phyloP scores from a whole-genome alignment of 2,113 vertebrate species.

The Indicator indicator region DNA sequence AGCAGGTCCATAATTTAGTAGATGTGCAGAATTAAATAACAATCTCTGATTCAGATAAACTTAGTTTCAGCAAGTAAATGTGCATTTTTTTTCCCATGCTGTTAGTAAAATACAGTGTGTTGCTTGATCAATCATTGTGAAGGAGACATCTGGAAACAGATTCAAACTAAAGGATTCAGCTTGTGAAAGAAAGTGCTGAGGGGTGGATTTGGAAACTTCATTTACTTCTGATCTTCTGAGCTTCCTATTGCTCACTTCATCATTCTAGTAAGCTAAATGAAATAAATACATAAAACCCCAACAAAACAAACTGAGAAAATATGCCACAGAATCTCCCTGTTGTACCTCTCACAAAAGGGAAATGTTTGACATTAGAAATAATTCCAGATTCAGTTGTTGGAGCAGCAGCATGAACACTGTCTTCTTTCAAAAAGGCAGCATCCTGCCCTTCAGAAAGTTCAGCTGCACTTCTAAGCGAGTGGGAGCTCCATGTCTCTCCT shows the following conservation, averaged over 20 bases:
- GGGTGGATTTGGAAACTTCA: neutral
- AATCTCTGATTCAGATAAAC: slow-evolving; percentile 16
- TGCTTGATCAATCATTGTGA: neutral
- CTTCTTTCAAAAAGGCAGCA: neutral
- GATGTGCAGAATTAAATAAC: neutral
- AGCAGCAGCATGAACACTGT: neutral
- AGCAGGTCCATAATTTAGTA: neutral
- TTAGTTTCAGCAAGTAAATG: slow-evolving; percentile 10
- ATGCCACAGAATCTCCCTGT: neutral
- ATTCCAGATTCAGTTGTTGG: neutral
- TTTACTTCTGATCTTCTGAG: neutral
- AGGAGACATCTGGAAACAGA: neutral
- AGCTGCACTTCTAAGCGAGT: neutral
- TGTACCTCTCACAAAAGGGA: neutral
- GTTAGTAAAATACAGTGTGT: neutral
- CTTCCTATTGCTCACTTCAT: neutral
- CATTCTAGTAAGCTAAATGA: neutral
- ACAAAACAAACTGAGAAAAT: neutral
- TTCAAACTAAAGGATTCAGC: neutral
- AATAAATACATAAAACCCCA: neutral
- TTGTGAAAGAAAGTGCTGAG: neutral
- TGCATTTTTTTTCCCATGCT: neutral
- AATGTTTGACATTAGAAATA: neutral
- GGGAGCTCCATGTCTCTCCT: neutral
- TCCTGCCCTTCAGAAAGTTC: neutral